Conservation (phyloP, 2,797 vertebrate genomes). For the Scarus forsteni region DNA sequence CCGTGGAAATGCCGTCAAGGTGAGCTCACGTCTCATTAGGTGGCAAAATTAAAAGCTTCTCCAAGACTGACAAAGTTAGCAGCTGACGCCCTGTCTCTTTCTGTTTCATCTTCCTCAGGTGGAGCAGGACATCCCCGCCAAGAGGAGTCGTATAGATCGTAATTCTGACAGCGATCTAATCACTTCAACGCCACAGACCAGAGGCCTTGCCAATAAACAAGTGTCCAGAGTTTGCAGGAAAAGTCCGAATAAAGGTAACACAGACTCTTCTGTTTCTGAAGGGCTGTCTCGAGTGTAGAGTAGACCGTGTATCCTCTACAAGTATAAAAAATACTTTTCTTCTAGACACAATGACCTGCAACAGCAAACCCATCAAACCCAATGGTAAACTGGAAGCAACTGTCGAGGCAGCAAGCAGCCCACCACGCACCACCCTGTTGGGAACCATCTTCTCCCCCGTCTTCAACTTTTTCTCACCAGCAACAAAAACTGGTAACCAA, state of each 20-base stretch:
- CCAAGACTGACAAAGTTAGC: no score
- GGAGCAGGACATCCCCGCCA: conserved; percentile 95
- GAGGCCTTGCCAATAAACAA: conserved; percentile 91
- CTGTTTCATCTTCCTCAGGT: conserved; percentile 82
- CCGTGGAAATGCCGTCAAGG: conserved; percentile 96
- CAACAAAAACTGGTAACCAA: conserved; percentile 95
- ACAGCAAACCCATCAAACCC: conserved; percentile 92
- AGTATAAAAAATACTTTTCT: neutral
- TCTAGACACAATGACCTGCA: conserved; percentile 90
- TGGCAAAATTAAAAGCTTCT: no score
- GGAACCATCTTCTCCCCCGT: conserved; percentile 99
- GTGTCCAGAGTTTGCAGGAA: conserved; percentile 92
- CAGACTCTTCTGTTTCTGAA: neutral
- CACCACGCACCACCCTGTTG: conserved; percentile 94
- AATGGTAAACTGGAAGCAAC: conserved; percentile 92
- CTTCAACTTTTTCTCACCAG: conserved; percentile 99
- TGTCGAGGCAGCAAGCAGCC: conserved; percentile 85
- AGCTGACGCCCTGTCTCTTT: neutral
- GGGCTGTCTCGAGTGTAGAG: neutral
- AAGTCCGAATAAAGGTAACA: conserved; percentile 93
- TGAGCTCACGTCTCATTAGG: conserved; percentile 44
- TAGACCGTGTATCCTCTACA: neutral
- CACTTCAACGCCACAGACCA: conserved; percentile 91
- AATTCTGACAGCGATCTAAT: conserved; percentile 93
- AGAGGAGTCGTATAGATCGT: conserved; percentile 94